Evolutionary conservation across 1,140 invertebrate species (phyloP), one percentile per base, ranked within the genome.

Genomic region (Papilio dardanus): DNA sequence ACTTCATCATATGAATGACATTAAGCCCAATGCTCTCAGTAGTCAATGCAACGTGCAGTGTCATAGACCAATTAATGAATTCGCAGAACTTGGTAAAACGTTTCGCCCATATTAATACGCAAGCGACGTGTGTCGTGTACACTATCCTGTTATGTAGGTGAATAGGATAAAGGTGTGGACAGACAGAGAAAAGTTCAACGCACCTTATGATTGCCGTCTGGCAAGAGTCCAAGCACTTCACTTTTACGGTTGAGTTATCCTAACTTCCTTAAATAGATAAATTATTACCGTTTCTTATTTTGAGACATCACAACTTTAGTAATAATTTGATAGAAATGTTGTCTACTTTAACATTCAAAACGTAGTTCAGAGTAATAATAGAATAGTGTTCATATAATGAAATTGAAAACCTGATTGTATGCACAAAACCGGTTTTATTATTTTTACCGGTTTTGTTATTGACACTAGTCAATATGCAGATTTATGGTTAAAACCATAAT

Each of bases 261-360:
- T 58, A 81, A 90, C 83, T 90, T 91, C 87, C 90, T 89, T 91
- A 90, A 88, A 88, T 90, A 92, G 88, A 89, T 88, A 88, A 88
- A 76, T 78, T 81, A 79, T 83, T 77, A 50, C 79, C 77, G 24
- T 71, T 16, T 28, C 71, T 75, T 46, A 24, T 46, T 76, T 65
- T 76, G 24, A 28, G 54, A 62, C 54, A 14, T 62, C 54, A 4
- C 10, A 12, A 28, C 76, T 79, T 77, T 77, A 24, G 71, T 74
- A 69, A 69, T 37, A 24, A 58, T 14, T 62, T 66, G 69, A 50
- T 67, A 3, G n/a, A 66, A 69, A 35, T 66, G 14, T 62, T 4
- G 24, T 46, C n/a, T 7, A 4, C 19, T 37, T 46, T 19, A 0
- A 19, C 7, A 19, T 19, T 46, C 19, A 46, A 2, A 19, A 19